Conservation (phyloP, 1,140 invertebrate species). For the Leptinotarsa undecemlineata region DNA sequence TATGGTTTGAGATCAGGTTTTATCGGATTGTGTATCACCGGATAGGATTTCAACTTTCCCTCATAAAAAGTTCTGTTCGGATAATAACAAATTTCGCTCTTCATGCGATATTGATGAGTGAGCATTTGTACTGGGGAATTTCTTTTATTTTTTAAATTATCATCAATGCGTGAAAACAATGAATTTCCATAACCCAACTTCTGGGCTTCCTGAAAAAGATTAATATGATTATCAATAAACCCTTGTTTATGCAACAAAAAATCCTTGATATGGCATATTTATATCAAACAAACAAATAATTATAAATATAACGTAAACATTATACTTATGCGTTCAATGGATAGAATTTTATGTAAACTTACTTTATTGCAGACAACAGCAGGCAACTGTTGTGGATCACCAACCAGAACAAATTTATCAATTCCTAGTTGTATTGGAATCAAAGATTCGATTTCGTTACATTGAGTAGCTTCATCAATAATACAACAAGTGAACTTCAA, state of each 20-base stretch:
- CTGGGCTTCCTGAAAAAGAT: conserved; percentile 60
- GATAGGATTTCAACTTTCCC: conserved; percentile 43
- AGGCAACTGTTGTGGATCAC: conserved; percentile 85
- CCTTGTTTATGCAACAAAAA: neutral
- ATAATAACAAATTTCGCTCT: conserved; percentile 73
- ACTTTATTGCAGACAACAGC: conserved; percentile 79
- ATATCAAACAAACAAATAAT: too few relatives aligned
- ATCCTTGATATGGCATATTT: neutral
- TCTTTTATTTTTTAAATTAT: conserved; percentile 52
- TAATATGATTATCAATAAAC: too few relatives aligned
- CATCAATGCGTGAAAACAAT: conserved; percentile 67
- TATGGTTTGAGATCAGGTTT: conserved; percentile 58
- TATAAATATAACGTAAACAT: too few relatives aligned
- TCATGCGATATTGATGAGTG: conserved; percentile 85
- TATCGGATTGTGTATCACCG: conserved; percentile 35
- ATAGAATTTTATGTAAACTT: conserved; percentile 32
- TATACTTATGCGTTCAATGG: too few relatives aligned
- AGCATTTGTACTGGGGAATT: conserved; percentile 63
- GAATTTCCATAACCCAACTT: conserved; percentile 64
- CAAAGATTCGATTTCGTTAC: conserved; percentile 79
- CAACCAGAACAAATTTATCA: conserved; percentile 79
- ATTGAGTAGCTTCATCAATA: conserved; percentile 90
- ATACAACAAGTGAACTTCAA: conserved; percentile 79
- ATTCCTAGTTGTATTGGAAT: conserved; percentile 77
- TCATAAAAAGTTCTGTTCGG: conserved; percentile 81